Percentiles rank a stretch among this genome's conserved stretches.
Evolutionary conservation across 2,888 invertebrate genomes (phyloP).

Genomic region (Microdon myrmicae): DNA sequence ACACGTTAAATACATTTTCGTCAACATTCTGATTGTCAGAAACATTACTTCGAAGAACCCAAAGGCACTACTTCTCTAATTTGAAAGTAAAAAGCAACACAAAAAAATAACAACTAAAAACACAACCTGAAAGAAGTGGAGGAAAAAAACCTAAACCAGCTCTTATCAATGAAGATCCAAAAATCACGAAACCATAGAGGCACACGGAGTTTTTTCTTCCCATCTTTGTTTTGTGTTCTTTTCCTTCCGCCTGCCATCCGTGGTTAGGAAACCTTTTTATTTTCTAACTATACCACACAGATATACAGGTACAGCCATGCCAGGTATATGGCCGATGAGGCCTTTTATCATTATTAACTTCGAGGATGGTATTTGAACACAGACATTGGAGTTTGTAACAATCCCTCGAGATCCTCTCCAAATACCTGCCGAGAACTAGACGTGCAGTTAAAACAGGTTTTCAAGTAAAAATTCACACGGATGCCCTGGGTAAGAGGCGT

Average conservation of each 20-base stretch:
- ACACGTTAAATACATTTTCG: constrained; percentile 26
- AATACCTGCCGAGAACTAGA: constrained; percentile 32
- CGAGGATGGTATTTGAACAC: too few relatives aligned
- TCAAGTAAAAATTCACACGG: constrained; percentile 24
- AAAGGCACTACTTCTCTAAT: constrained; percentile 36
- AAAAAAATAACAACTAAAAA: too few relatives aligned
- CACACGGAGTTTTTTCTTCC: constrained; percentile 23
- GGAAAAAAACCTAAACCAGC: constrained; percentile 9
- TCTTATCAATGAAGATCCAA: constrained; percentile 43
- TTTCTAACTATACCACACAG: constrained; percentile 51
- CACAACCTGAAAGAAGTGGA: too few relatives aligned
- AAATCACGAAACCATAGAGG: constrained; percentile 51
- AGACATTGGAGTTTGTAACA: constrained; percentile 21
- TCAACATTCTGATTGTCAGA: constrained; percentile 27
- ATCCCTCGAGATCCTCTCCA: constrained; percentile 46
- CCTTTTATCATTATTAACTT: too few relatives aligned
- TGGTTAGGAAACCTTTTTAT: constrained; percentile 13
- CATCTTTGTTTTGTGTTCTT: too few relatives aligned
- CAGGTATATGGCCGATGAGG: too few relatives aligned
- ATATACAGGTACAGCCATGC: too few relatives aligned
- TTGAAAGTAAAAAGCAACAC: too few relatives aligned
- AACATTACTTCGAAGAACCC: constrained; percentile 45
- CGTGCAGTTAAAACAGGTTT: constrained; percentile 39
- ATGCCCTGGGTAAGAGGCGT: constrained; percentile 8
- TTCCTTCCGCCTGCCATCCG: too few relatives aligned